These are phyloP conservation scores for Aphodius granarius DNA, from an alignment of 2,888 invertebrate genomes.

Conservation along the genomic window DNA sequence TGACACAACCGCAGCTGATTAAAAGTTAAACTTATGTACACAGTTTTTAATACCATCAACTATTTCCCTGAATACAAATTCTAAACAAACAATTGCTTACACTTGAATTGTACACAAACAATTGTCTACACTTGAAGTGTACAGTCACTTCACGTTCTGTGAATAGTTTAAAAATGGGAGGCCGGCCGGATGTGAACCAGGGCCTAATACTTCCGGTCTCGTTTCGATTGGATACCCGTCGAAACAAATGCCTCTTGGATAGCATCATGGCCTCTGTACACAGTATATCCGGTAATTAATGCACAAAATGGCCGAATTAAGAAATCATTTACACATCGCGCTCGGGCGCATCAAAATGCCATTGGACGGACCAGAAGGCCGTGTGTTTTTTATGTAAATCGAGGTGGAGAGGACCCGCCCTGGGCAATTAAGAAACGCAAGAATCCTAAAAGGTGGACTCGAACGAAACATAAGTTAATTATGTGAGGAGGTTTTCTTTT, in stretches of 20 bases:
- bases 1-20: no score
- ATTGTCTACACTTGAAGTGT: no score
- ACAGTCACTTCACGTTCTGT: neutral
- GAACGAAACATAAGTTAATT: neutral
- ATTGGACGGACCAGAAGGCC: neutral
- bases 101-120: no score
- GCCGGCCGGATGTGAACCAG: neutral
- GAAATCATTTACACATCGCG: neutral
- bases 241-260: neutral
- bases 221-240: neutral
- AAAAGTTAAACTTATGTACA: no score
- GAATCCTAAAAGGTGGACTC: neutral
- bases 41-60: no score
- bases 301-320: neutral
- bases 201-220: neutral
- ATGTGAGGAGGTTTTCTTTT: no score
- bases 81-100: no score
- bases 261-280: neutral
- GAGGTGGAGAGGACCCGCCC: neutral
- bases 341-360: neutral
- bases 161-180: neutral
- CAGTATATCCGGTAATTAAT: neutral
- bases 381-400: neutral
- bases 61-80: no score
- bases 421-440: neutral